Percentiles rank a stretch among this genome's conserved stretches.
These are phyloP conservation scores for Himalopsyche kuldschensis DNA, from an alignment of 2,888 invertebrate genomes.

Conservation along the genomic window DNA sequence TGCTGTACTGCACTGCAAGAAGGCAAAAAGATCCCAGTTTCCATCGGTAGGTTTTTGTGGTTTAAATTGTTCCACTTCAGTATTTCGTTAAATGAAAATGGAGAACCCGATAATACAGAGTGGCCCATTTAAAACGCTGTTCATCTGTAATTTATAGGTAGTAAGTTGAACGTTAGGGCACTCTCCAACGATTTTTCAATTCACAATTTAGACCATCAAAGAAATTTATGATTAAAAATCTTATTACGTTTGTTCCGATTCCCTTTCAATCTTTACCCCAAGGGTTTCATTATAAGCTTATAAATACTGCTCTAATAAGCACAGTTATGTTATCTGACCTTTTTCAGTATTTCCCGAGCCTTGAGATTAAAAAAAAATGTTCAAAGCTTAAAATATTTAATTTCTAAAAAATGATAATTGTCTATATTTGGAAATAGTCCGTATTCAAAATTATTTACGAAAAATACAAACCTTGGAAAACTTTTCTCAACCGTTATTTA, in stretches of 20 bases:
- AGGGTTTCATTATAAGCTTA: too few species aligned
- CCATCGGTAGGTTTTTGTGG: conserved; percentile 18
- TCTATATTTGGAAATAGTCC: too few species aligned
- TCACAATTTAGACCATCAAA: not conserved
- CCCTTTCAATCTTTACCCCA: not conserved
- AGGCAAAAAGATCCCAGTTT: not conserved
- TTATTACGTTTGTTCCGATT: not conserved
- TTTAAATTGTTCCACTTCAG: conserved; percentile 21
- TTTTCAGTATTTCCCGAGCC: too few species aligned
- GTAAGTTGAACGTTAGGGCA: not conserved
- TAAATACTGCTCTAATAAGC: too few species aligned
- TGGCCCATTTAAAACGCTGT: not conserved
- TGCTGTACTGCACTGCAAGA: not conserved
- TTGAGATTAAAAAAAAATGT: too few species aligned
- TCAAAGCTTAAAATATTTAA: too few species aligned
- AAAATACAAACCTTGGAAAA: too few species aligned
- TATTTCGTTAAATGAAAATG: conserved; percentile 9
- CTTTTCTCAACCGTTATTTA: too few species aligned
- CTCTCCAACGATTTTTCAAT: not conserved
- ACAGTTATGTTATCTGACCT: too few species aligned
- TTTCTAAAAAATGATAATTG: too few species aligned
- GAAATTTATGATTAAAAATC: not conserved
- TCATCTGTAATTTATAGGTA: not conserved
- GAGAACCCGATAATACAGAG: not conserved
- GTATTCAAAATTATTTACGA: too few species aligned